These are phyloP conservation scores for Thomomys bottae DNA, from an alignment of 2,113 vertebrate genomes.

Conservation along the genomic window DNA sequence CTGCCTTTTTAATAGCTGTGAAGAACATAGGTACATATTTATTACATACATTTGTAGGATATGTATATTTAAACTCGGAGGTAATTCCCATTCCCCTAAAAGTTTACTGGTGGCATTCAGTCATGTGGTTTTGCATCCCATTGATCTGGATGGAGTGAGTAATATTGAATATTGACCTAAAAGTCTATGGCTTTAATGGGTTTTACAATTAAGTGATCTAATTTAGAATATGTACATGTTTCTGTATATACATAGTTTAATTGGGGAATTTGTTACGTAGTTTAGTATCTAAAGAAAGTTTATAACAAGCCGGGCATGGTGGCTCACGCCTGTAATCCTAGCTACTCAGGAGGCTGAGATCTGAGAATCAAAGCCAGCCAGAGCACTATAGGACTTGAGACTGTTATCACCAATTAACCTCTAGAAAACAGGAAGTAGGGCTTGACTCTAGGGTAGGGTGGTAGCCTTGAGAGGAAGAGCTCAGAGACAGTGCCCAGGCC, in stretches of 20 bases:
- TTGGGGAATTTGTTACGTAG: not conserved
- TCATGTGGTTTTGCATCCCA: not conserved
- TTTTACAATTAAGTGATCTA: not conserved
- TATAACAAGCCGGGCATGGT: too few relatives aligned
- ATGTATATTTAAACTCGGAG: conserved; percentile 37
- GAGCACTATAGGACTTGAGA: too few relatives aligned
- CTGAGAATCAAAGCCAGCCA: too few relatives aligned
- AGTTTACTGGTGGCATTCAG: not conserved
- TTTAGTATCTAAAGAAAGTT: not conserved
- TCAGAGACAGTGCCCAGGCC: too few relatives aligned
- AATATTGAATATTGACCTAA: conserved; percentile 15
- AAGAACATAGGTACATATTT: not conserved
- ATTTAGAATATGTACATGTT: not conserved
- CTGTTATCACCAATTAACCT: too few relatives aligned
- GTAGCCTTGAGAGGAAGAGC: too few relatives aligned
- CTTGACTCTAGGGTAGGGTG: too few relatives aligned
- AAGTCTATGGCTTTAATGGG: not conserved
- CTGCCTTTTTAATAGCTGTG: conserved; percentile 24
- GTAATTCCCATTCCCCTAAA: not conserved
- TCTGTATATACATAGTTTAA: not conserved
- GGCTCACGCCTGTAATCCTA: too few relatives aligned
- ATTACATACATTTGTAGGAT: too few relatives aligned
- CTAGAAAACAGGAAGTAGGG: too few relatives aligned
- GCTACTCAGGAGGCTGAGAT: too few relatives aligned
- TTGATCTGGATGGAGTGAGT: conserved; percentile 11